These are phyloP conservation scores for Grantiella picta DNA, from an alignment of 2,113 vertebrate species.

Conservation along the genomic window DNA sequence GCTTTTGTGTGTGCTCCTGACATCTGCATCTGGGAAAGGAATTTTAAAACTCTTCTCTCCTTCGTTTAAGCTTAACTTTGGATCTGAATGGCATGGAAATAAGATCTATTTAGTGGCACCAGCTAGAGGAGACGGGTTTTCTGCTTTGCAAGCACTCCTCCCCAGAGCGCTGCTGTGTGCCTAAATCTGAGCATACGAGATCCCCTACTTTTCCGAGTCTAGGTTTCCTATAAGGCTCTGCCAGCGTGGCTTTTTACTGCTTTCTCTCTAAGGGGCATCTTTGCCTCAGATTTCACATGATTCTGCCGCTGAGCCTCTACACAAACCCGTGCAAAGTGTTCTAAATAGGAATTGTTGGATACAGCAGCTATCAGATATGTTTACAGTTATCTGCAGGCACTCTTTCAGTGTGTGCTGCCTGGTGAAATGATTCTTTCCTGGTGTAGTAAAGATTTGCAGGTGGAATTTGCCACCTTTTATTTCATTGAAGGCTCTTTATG, in stretches of 20 bases:
- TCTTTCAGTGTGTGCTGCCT: not conserved
- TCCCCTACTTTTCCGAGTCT: not conserved
- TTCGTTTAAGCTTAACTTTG: not conserved
- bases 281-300: not conserved
- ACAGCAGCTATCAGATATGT: not conserved
- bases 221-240: not conserved
- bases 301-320: not conserved
- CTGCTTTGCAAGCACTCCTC: not conserved
- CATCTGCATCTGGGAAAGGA: conserved; percentile 13
- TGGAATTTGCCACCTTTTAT: conserved; percentile 15
- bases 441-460: not conserved
- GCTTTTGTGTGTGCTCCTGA: conserved; percentile 36
- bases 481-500: not conserved
- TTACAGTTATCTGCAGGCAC: not conserved
- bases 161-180: not conserved
- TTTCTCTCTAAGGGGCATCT: not conserved
- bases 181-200: not conserved
- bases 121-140: not conserved
- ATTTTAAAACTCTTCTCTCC: not conserved
- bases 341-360: not conserved
- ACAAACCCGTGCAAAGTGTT: not conserved
- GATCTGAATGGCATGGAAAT: not conserved
- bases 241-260: not conserved
- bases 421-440: not conserved
- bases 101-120: not conserved